phyloP scores from a whole-genome alignment of 2,797 vertebrate genomes.

The Anolis apletophallus region DNA sequence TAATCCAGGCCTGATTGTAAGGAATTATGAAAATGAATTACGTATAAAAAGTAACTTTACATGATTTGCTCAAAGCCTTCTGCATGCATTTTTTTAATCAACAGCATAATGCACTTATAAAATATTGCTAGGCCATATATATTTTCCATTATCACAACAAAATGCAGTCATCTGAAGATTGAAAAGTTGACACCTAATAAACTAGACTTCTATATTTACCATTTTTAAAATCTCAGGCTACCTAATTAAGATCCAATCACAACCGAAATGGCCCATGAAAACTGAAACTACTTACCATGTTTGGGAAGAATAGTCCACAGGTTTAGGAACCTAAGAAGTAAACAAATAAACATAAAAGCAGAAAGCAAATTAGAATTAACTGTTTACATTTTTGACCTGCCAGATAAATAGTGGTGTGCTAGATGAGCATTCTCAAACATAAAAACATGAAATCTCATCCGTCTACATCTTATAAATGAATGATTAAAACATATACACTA shows the following conservation, averaged over 20 bases:
- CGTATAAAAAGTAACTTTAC: no score
- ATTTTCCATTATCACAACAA: not conserved
- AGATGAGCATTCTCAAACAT: not conserved
- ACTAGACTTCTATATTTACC: slow-evolving; percentile 28
- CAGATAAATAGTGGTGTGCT: not conserved
- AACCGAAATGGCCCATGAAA: not conserved
- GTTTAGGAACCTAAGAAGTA: slow-evolving; percentile 89
- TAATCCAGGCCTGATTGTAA: no score
- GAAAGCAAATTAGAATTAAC: slow-evolving; percentile 61
- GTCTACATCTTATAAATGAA: slow-evolving; percentile 23
- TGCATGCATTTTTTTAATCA: not conserved
- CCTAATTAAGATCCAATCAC: slow-evolving; percentile 20
- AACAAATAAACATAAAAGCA: slow-evolving; percentile 1
- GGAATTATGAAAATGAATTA: no score
- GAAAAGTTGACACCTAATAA: slow-evolving; percentile 41
- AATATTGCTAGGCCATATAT: slow-evolving; percentile 21
- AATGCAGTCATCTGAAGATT: slow-evolving; percentile 24
- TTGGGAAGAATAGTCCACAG: slow-evolving; percentile 93
- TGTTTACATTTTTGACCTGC: slow-evolving; percentile 47
- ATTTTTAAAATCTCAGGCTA: not conserved
- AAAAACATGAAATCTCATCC: not conserved
- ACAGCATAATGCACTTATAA: slow-evolving; percentile 13
- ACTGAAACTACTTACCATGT: slow-evolving; percentile 84
- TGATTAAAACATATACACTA: slow-evolving; percentile 12
- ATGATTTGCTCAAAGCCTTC: no score